Base-by-base conservation (phyloP, 1,140 invertebrate species). In the Gryllus bimaculatus region DNA sequence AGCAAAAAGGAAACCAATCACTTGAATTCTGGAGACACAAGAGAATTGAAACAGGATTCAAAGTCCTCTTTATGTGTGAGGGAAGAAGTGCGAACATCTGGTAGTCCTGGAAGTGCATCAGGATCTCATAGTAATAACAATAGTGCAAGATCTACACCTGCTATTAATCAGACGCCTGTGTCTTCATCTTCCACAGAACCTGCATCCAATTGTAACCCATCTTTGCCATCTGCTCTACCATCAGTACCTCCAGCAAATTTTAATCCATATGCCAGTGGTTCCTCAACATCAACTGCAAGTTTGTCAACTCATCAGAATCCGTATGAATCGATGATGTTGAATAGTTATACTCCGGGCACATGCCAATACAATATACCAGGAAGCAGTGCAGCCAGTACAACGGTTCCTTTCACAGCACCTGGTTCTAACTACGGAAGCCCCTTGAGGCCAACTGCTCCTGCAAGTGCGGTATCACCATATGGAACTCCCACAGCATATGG, bases 371-470 rank as follows among this genome's bases (percentile, higher is more conserved):
- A 26, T 39, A 47, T 77, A 13, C 48, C 76, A 12, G 76, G 48
- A 12, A 21, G 20, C 20, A 78, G 73, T 79, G 76, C 79, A 13
- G n/a, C 48, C 39, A 48, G 75, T 39, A 47, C 49, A 73, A 18
- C 79, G 21, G 47, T 8, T 8, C 79, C 79, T 49, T 54, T 75
- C 47, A n/a, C 78, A 13, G 12, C 79, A 21, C 73, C 78, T 47
- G 78, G 39, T 21, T 48, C 47, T 47, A 75, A 79, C 18, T 82
- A 82, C 8, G 79, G 82, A 49, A 80, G 79, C 48, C 81, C 82
- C 8, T 81, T 75, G 66, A 82, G 83, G 6, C 83, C 80, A 75
- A 78, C 80, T 3, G 80, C 81, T 18, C 80, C 83, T 74, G 79
- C 81, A 18, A 83, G 83, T 26, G 39, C 7, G 13, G 79, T 47